Conservation (phyloP, 2,113 vertebrate species). For the Aleadryas rufinucha region DNA sequence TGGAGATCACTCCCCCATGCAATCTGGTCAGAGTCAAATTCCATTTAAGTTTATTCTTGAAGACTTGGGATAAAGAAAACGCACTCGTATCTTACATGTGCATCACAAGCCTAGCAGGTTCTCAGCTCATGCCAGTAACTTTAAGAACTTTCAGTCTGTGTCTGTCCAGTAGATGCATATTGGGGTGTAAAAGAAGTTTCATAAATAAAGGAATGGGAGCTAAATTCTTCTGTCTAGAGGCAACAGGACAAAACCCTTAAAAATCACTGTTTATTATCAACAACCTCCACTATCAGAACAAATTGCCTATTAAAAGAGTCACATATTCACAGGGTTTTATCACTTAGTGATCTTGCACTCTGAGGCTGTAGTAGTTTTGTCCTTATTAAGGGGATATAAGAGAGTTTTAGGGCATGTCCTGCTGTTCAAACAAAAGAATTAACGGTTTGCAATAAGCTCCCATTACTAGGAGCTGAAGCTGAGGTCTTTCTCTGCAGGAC, state of each 20-base stretch:
- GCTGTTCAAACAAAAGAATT: conserved; percentile 2
- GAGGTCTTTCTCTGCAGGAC: not conserved
- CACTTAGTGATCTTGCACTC: not conserved
- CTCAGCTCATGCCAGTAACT: not conserved
- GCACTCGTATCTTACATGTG: accelerated
- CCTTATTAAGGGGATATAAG: not conserved
- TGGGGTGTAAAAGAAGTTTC: not conserved
- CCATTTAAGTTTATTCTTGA: not conserved
- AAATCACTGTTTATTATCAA: not conserved
- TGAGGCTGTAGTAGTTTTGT: not conserved
- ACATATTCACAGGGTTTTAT: not conserved
- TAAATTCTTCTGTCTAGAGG: not conserved
- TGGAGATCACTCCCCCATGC: not conserved
- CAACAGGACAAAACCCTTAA: not conserved
- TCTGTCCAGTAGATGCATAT: not conserved
- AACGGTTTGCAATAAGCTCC: not conserved
- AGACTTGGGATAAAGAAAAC: not conserved
- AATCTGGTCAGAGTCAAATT: not conserved
- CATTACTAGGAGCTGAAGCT: not conserved
- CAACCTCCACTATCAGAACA: not conserved
- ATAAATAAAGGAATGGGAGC: not conserved
- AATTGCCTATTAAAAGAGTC: not conserved
- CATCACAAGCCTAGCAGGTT: not conserved
- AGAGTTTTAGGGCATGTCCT: not conserved
- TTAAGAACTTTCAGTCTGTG: not conserved